Conservation (phyloP, 2,888 invertebrate genomes). For the Pyralis farinalis region DNA sequence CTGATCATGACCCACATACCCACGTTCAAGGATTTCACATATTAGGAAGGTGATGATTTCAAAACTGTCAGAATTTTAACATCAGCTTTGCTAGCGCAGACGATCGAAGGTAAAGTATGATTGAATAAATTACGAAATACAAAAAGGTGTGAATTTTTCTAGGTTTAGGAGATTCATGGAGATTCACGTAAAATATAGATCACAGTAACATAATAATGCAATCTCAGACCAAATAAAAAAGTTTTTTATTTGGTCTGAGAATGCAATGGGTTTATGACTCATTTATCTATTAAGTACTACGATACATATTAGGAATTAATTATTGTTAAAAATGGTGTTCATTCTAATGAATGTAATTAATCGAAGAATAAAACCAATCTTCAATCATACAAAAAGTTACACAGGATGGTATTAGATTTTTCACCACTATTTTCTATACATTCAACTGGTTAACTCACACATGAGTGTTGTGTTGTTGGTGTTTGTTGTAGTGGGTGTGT, state of each 20-base stretch:
- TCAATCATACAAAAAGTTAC: slow-evolving; percentile 32
- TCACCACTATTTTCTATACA: slow-evolving; percentile 66
- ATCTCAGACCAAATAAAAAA: too few species aligned
- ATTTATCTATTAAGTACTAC: too few species aligned
- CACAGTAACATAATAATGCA: slow-evolving; percentile 15
- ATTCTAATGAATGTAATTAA: slow-evolving; percentile 2
- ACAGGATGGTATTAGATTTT: slow-evolving; percentile 56
- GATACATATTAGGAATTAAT: slow-evolving; percentile 10
- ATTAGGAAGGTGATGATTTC: slow-evolving; percentile 76
- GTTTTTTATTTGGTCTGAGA: too few species aligned
- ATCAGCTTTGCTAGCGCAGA: slow-evolving; percentile 55
- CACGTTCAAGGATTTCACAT: slow-evolving; percentile 78
- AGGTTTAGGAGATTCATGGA: too few species aligned
- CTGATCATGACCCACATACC: slow-evolving; percentile 76
- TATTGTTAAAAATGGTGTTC: slow-evolving; percentile 7
- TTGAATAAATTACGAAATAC: slow-evolving; percentile 27
- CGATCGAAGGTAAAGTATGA: slow-evolving; percentile 38
- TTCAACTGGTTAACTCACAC: slow-evolving; percentile 40
- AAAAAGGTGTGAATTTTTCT: slow-evolving; percentile 10
- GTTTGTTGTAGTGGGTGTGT: slow-evolving; percentile 23
- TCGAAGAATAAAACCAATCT: slow-evolving; percentile 4
- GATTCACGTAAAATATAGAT: slow-evolving; percentile 21
- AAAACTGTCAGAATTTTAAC: slow-evolving; percentile 66
- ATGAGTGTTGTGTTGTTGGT: slow-evolving; percentile 28
- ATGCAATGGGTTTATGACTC: slow-evolving; percentile 23